Base-by-base conservation (phyloP, 2,888 invertebrate species). In the Agriopis aurantiaria region DNA sequence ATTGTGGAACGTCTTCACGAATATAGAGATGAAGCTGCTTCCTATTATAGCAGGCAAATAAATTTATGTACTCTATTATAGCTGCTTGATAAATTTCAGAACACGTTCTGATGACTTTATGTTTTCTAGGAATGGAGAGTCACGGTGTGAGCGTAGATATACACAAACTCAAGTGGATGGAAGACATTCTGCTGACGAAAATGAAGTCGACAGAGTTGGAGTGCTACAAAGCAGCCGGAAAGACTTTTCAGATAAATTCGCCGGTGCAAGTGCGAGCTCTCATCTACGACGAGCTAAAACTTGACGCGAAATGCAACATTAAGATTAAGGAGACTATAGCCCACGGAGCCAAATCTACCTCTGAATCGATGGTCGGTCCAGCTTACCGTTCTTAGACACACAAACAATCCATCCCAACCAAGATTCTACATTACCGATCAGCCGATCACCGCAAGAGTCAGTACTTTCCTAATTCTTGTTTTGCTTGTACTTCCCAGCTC, bases 21-120 rank as follows among this genome's bases (percentile, higher is more conserved):
- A 91, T 5, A 85, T 95, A n/a, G 95, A 95, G 80, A 93, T 92
- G 89, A 87, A 81, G 60, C 80, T 95, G 17, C 70, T 91, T 52
- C 92, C 94, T 23, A 87, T 95, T 40, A 83, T 95, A 71, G 87
- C 94, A 72, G 89, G 94, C 93, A 76, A 68, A 17, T 23, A 40
- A 8, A 23, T 45, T 46, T 17, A 33, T 8, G 8, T 14, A 6
- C 9, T 8, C 33, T 14, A 33, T 41, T 8, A 48, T 0, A 17
- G 23, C 8, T 55, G 56, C 71, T 93, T 10, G 0, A 56, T 5
- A 57, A 43, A 17, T 57, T 17, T 5, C 14, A 43, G 12, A 57
- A 14, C 3, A 33, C 1, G 10, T 57, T 14, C 17, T 57, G 23
- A 58, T 33, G 8, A 33, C 11, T 33, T 23, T 48, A 17, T 8